Evolutionary conservation across 2,888 invertebrate genomes (phyloP), one percentile per base, ranked within the genome.

Genomic region (Drosophila villosipedis): DNA sequence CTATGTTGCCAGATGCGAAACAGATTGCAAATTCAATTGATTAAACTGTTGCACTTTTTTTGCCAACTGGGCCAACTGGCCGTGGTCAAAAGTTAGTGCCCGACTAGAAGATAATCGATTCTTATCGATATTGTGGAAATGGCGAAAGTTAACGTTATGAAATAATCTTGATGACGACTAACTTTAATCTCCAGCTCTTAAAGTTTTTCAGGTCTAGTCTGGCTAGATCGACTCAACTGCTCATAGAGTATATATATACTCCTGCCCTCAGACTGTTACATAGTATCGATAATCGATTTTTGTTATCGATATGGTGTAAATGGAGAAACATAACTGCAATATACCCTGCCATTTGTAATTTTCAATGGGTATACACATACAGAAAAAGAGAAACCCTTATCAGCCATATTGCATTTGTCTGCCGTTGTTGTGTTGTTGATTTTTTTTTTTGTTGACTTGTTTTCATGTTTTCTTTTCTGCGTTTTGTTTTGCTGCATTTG

Each of bases 351-450:
- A 25, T 16, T 25, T 9, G 16, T 2, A 0, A 25, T 9, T 47
- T 16, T 47, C 10, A 25, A 25, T 47, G 47, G 16, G 47, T 25
- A 28, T 25, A 47, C 22, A 47, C 12, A 47, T 47, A 37, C 12
- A 28, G 19, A 28, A 84, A 84, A 84, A 84, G 85, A 88, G 88
- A 88, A 84, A 85, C 84, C 84, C 88, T 84, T 74, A 58, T 47
- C 55, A 71, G 64, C 60, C 62, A 75, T 39, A 57, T 62, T 80
- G 81, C 68, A 78, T 60, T 66, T 59, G 50, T 39, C 30, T 54
- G 55, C 53, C 22, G 31, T 72, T 73, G 62, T 73, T 55, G 73
- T 61, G 68, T 53, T 49, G 55, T 49, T 60, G 41, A 9, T 66
- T 62, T 39, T 35, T 67, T 33, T 65, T 54, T 62, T 62, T 41